Conservation (phyloP, 2,797 vertebrate species). For the Cossypha dichroa region DNA sequence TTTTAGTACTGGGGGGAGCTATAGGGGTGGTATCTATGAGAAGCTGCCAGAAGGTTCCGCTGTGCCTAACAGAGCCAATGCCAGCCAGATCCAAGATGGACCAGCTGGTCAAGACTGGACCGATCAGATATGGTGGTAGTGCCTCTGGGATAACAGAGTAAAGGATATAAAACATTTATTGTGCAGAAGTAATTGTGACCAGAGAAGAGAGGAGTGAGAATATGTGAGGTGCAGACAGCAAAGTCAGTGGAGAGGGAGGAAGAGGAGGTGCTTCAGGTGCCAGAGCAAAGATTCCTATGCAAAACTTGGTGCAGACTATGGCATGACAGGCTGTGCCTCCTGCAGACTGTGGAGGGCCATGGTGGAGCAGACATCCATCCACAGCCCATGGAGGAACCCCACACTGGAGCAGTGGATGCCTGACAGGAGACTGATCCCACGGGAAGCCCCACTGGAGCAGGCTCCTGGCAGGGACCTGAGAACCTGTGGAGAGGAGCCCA, state of each 20-base stretch:
- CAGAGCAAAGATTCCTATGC: neutral
- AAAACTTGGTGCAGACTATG: neutral
- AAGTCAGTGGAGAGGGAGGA: neutral
- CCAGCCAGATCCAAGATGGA: neutral
- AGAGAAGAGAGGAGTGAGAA: neutral
- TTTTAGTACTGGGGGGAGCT: neutral
- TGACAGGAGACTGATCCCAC: accelerated
- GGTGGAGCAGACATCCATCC: neutral
- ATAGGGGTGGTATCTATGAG: neutral
- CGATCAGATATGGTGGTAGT: neutral
- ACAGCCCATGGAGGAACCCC: neutral
- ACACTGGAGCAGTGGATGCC: too few species aligned
- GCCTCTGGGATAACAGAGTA: neutral
- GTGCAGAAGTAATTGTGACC: neutral
- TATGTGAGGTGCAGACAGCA: neutral
- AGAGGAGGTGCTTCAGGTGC: neutral
- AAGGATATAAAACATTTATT: neutral
- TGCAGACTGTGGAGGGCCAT: neutral
- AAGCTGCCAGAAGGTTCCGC: neutral
- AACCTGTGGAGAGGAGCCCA: neutral
- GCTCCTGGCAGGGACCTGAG: neutral
- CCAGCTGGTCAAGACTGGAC: neutral
- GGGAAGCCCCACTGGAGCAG: neutral
- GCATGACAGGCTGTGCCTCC: neutral
- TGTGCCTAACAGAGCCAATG: neutral